phyloP scores from a whole-genome alignment of 2,113 vertebrate genomes.

The Trogon melanurus region DNA sequence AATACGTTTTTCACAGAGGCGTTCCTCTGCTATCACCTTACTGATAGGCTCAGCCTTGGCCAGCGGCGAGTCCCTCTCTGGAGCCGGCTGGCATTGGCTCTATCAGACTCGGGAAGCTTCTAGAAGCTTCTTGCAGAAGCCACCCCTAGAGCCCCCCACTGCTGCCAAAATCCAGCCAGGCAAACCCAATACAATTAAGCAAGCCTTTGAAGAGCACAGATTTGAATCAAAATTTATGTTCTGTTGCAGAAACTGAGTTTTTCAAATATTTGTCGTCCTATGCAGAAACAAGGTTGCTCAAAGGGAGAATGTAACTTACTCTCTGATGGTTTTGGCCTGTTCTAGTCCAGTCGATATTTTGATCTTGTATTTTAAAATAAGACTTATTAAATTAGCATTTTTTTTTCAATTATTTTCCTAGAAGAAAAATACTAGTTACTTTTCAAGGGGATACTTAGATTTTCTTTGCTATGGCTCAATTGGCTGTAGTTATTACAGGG shows the following conservation, averaged over 20 bases:
- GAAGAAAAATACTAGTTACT: background rate
- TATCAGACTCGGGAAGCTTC: no score
- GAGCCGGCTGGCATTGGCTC: no score
- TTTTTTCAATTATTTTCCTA: constrained; percentile 19
- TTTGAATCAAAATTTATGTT: background rate
- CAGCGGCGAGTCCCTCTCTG: no score
- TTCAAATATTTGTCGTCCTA: background rate
- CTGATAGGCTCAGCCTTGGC: no score
- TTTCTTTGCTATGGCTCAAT: constrained; percentile 40
- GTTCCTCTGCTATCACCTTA: no score
- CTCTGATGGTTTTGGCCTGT: background rate
- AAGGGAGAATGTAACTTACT: background rate
- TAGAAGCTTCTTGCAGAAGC: no score
- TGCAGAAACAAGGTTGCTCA: background rate
- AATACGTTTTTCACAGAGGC: no score
- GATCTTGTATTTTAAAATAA: background rate
- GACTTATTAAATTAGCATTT: background rate
- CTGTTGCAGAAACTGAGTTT: background rate
- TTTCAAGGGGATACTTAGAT: constrained; percentile 12
- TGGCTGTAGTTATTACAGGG: constrained; percentile 23
- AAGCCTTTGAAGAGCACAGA: background rate
- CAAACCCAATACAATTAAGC: background rate
- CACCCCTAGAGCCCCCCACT: no score
- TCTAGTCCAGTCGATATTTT: background rate
- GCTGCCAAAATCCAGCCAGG: no score